phyloP scores from a whole-genome alignment of 2,888 invertebrate species.

The Aquatica leii region DNA sequence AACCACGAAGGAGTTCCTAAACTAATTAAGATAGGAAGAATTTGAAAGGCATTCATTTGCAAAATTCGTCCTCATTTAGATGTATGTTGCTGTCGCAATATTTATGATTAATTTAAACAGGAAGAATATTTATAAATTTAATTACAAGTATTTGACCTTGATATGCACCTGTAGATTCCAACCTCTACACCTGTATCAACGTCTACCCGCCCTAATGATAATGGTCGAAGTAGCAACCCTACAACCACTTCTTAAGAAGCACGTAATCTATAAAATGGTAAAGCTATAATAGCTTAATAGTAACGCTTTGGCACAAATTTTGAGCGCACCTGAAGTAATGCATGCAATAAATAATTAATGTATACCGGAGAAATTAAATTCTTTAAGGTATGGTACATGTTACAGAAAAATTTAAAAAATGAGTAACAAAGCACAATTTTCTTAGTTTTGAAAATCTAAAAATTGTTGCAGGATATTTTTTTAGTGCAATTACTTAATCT shows the following conservation, averaged over 20 bases:
- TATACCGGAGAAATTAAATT: too few species aligned
- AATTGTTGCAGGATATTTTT: too few species aligned
- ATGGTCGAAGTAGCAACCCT: constrained; percentile 15
- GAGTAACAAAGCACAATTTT: too few species aligned
- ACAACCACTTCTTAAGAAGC: constrained; percentile 12
- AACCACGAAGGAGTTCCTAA: constrained; percentile 14
- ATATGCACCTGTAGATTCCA: constrained; percentile 30
- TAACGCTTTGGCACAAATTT: background rate
- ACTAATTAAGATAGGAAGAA: constrained; percentile 14
- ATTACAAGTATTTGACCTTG: constrained; percentile 24
- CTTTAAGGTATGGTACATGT: too few species aligned
- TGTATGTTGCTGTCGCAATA: constrained; percentile 5
- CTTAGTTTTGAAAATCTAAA: too few species aligned
- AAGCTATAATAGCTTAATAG: background rate
- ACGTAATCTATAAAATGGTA: constrained; percentile 10
- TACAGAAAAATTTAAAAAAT: too few species aligned
- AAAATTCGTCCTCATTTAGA: background rate
- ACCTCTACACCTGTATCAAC: constrained; percentile 21
- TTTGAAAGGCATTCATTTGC: constrained; percentile 6
- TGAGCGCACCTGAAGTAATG: too few species aligned
- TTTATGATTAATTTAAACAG: constrained; percentile 13
- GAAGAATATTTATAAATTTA: constrained; percentile 18
- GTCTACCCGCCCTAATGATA: constrained; percentile 22
- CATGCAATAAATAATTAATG: too few species aligned
- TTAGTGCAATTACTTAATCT: too few species aligned